A percentile compares a stretch with the other conserved stretches of the same genome.
Evolutionary conservation across 2,888 invertebrate genomes (phyloP).

Genomic region (Sicus ferrugineus): DNA sequence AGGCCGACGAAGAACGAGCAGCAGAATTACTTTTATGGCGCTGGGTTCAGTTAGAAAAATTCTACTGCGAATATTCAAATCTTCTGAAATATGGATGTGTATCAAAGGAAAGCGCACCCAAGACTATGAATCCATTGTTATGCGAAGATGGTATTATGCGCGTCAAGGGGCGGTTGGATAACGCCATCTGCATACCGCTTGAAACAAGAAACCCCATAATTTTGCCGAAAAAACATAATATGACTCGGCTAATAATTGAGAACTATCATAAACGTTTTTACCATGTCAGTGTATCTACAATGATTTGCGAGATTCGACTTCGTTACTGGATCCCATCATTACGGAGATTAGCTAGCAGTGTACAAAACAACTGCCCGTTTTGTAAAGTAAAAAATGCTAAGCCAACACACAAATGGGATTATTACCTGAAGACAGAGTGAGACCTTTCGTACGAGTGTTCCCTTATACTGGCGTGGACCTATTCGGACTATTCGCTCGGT

Average conservation of each 20-base stretch:
- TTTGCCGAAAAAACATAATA: neutral
- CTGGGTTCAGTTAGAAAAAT: too few species aligned
- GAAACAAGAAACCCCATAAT: neutral
- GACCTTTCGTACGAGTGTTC: too few species aligned
- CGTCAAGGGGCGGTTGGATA: neutral
- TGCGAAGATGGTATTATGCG: too few species aligned
- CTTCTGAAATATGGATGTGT: too few species aligned
- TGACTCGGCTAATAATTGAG: neutral
- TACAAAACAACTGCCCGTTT: neutral
- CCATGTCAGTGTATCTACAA: neutral
- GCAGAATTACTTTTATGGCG: too few species aligned
- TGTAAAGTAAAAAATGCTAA: neutral
- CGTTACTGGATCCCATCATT: neutral
- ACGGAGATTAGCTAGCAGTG: neutral
- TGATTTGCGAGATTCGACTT: neutral
- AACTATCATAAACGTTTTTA: neutral
- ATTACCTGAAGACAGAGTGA: too few species aligned
- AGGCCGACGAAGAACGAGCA: too few species aligned
- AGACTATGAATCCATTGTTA: too few species aligned
- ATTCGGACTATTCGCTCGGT: slow-evolving; percentile 30
- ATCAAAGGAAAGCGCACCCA: too few species aligned
- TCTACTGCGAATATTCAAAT: too few species aligned
- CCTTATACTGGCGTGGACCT: neutral
- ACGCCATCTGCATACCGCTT: neutral
- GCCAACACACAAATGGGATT: too few species aligned